Evolutionary conservation across 2,797 vertebrate species (phyloP), one percentile per base, ranked within the genome.

Genomic region (Sparus aurata): DNA sequence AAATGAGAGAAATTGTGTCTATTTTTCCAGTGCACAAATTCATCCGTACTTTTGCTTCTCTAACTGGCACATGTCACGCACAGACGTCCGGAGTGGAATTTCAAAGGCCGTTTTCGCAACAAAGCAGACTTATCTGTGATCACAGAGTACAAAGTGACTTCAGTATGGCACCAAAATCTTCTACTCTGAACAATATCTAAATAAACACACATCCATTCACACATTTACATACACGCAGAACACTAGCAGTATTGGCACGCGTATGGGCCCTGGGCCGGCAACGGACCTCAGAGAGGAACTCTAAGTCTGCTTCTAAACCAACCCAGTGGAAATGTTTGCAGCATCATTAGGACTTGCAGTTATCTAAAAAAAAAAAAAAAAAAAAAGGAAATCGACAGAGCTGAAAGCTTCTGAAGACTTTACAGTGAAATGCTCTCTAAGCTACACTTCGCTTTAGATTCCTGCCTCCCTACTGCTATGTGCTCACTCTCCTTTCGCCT

Each of bases 311-410:
- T 79, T 61, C 66, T 78, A 57, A 65, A 74, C 66, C 59, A 77
- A 82, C 67, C 79, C 57, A 85, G 53, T 91, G 80, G 57, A 88
- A 87, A 87, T 73, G 64, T 85, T 84, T 89, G 88, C 92, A 93
- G 93, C 91, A 93, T 89, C 80, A 78, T 88, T 82, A 89, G 83
- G 90, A 91, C 80, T 87, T 80, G 53, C 77, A 88, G 65, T 77
- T 77, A 68, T 78, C 64, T 67, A 13, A 50, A 68, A 85, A 46
- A 64, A 55, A 45, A 67, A 27, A 52, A 13, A 47, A 68, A 84
- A 25, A 55, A 72, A 76, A 71, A 53, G 12, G 38, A 76, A 80
- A 83, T 82, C 83, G 65, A 84, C 67, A 89, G 69, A 84, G 77
- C 61, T 60, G 30, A 58, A 67, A 46, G 69, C 58, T 57, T 78